Evolutionary conservation across 1,140 invertebrate genomes (phyloP), one percentile per base, ranked within the genome.

Genomic region (Bacillus rossius): DNA sequence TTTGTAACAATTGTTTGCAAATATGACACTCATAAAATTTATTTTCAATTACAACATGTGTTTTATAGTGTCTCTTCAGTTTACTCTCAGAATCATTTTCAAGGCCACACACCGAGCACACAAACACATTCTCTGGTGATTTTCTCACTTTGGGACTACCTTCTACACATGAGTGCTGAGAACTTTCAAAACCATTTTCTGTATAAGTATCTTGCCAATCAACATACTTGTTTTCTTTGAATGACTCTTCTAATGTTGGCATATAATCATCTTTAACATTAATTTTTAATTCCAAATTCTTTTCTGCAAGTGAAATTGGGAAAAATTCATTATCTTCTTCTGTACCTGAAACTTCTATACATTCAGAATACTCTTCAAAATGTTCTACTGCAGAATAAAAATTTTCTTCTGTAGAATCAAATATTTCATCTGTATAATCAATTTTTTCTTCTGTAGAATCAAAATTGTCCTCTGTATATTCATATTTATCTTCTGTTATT

Each of bases 21-120:
- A 59, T 59, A 10, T 59, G 49, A 19, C 57, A 59, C 42, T 53
- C 41, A 53, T 53, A 54, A 3, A 41, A 48, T 42, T 59, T 59
- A 17, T 37, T 59, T 19, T 53, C 49, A 1, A 59, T 16, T 2
- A 51, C 57, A 25, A 59, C 19, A 34, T 59, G 57, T 14, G 37
- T 23, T 42, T 59, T 59, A 14, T 53, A 38, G 38, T 59, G 57
- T 45, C 47, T 53, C 26, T 59, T 59, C 20, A 59, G 47, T 16
- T 54, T 50, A 25, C 13, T 29, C 26, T 50, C 47, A 8, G 47
- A 34, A 16, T 22, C 19, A 20, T 49, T 19, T 53, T 37, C 47
- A 22, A 59, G 47, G 3, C 45, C 42, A 54, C 57, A 59, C 19
- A 53, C 10, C 19, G 57, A 59, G 22, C 57, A 59, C 10, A 52